These are phyloP conservation scores for Ophion slaviceki DNA, from an alignment of 2,888 invertebrate genomes.

Conservation along the genomic window DNA sequence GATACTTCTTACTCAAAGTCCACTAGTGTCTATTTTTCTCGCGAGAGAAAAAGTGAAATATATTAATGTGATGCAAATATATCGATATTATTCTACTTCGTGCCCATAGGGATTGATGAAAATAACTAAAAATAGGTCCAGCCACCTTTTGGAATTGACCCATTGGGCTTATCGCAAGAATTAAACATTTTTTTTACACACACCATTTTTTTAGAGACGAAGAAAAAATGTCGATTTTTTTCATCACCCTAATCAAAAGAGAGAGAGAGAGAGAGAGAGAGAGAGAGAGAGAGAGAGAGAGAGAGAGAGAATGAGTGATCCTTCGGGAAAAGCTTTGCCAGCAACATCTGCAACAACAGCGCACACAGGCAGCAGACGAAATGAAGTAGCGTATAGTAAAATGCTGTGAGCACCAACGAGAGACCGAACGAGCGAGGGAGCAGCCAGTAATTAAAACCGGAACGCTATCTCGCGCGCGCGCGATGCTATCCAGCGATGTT, in stretches of 20 bases:
- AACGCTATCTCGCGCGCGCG: slow-evolving; percentile 17
- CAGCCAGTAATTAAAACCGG: slow-evolving; percentile 60
- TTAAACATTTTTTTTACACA: no score
- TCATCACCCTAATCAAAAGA: slow-evolving; percentile 12
- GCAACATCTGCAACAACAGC: slow-evolving; percentile 46
- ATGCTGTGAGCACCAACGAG: slow-evolving; percentile 46
- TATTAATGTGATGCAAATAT: no score
- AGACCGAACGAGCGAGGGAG: slow-evolving; percentile 26
- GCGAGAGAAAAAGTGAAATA: not conserved
- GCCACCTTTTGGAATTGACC: no score
- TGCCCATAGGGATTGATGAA: no score
- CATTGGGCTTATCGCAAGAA: no score
- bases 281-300: not conserved
- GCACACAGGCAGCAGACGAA: slow-evolving; percentile 7
- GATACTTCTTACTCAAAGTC: not conserved
- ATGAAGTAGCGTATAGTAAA: slow-evolving; percentile 27
- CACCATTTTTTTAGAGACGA: no score
- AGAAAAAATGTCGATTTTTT: slow-evolving; percentile 2
- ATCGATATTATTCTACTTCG: no score
- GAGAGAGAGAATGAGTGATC: not conserved
- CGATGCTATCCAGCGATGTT: slow-evolving; percentile 7
- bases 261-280: slow-evolving; percentile 18
- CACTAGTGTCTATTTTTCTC: no score
- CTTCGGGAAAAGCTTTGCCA: slow-evolving; percentile 1
- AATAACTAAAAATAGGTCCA: no score